Evolutionary conservation across 2,797 vertebrate species (phyloP), one percentile per base, ranked within the genome.

Genomic region (Galagoides demidoff): DNA sequence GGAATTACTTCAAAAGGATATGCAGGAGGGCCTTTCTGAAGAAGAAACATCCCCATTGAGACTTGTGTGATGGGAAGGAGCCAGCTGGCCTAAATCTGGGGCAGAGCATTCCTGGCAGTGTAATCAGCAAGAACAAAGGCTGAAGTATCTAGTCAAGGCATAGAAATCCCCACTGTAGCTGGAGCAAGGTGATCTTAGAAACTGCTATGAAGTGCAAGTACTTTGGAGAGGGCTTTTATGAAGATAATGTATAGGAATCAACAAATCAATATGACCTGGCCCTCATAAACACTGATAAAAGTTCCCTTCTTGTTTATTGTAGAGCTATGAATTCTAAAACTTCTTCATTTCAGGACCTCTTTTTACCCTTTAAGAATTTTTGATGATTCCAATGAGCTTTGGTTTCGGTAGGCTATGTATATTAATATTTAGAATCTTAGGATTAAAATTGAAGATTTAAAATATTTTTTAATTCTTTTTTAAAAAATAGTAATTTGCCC

Each of bases 391-490:
- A 70, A 52, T 91, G 52, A 76, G 4, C 27, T 90, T 94, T 76
- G 84, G 13, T 92, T 86, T 79, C 61, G 78, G 27, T 85, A 68
- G 25, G 14, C 86, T 82, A 25, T 81, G 22, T 76, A 9, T 84
- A 55, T 68, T 90, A 87, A 39, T 91, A 55, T 66, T 76, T 95
- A 55, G 4, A 85, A 29, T 81, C 49, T n/a, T 85, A 55, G 71
- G 5, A 8, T 79, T 93, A 93, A 92, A 68, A 78, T 19, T 49
- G 59, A 82, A 31, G 3, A 25, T 12, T 49, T 83, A 76, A 85
- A 74, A 20, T 94, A 71, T 63, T 63, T n/a, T 70, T 85, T 52
- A 22, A 92, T 77, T 95, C 17, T 57, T 84, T 90, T 64, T 55
- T 77, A 90, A 96, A 59, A 84, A 90, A 64, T 9, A 85, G 0